Evolutionary conservation across 2,888 invertebrate genomes (phyloP), one percentile per base, ranked within the genome.

Genomic region (Hemicrepidius hirtus): DNA sequence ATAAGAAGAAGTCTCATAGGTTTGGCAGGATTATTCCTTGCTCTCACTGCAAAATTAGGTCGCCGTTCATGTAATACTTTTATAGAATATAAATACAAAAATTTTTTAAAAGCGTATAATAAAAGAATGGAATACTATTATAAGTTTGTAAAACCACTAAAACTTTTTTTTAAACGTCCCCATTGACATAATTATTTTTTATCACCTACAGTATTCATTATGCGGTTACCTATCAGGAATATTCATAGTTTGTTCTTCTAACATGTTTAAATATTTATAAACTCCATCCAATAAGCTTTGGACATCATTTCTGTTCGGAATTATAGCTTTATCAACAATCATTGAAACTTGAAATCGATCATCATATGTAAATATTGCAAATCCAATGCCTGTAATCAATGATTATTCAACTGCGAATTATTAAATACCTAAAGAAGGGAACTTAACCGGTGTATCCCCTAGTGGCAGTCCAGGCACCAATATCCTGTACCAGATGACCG

Each of bases 291-390:
- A 35, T 24, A 66, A 16, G 13, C 41, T 13, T n/a, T 66, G 21
- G 3, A 40, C 13, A 1, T 66, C 53, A 12, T 9, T 13, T 40
- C 28, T n/a, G 12, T 18, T 37, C 1, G 53, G 16, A 55, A 28
- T 41, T 9, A 66, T 1, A 10, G 53, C 53, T 28, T 41, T 40
- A 24, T 66, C 65, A 3, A 28, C 55, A 24, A 40, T 13, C 4
- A 66, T 5, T 16, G 55, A 10, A 1, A 55, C 3, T 20, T 53
- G 50, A 5, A 66, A 21, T 10, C 53, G 37, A 9, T 53, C 9
- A 18, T 66, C 44, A 41, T 66, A 66, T 9, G 65, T 66, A 4
- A 16, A 55, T 18, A 66, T 53, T 13, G 24, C 13, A 16, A 40
- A 24, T 0, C 53, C 35, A 9, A 55, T 13, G 3, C 65, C 65